Evolutionary conservation across 2,113 vertebrate genomes (phyloP).

Genomic region (Sinocyclocheilus maitianheensis): DNA sequence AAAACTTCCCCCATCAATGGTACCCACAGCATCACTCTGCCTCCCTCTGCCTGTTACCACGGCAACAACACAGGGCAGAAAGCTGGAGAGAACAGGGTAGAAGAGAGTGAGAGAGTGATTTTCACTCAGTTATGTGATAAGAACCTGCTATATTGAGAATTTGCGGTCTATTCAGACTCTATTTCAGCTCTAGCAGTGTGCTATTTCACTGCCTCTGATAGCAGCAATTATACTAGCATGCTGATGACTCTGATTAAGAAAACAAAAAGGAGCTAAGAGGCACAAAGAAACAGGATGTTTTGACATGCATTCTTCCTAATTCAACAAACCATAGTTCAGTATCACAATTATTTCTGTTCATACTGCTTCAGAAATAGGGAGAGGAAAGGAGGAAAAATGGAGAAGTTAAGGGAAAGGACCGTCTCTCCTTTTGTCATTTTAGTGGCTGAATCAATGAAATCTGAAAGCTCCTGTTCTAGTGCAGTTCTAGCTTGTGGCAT

Average conservation of each 20-base stretch:
- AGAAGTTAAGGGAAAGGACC: background rate
- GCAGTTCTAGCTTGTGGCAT: background rate
- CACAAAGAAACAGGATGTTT: background rate
- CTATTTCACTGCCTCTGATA: slow-evolving; percentile 4
- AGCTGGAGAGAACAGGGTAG: slow-evolving; percentile 51
- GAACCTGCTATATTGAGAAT: slow-evolving; percentile 17
- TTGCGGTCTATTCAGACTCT: slow-evolving; percentile 11
- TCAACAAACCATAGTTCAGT: background rate
- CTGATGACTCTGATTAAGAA: background rate
- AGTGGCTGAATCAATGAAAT: background rate
- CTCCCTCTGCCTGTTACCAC: slow-evolving; percentile 73
- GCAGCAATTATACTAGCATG: slow-evolving; percentile 1
- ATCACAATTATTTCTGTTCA: background rate
- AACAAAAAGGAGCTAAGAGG: background rate
- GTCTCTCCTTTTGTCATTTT: background rate
- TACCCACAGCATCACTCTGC: slow-evolving; percentile 55
- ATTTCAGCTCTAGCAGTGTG: background rate
- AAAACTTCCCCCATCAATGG: slow-evolving; percentile 47
- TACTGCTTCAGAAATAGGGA: background rate
- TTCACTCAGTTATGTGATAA: slow-evolving; percentile 38
- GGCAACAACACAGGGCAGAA: slow-evolving; percentile 75
- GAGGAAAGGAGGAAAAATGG: background rate
- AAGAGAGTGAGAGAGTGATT: slow-evolving; percentile 36
- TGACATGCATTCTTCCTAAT: background rate
- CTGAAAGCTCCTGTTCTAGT: background rate